Evolutionary conservation across 2,113 vertebrate species (phyloP).

Genomic region (Lipophrys pholis): DNA sequence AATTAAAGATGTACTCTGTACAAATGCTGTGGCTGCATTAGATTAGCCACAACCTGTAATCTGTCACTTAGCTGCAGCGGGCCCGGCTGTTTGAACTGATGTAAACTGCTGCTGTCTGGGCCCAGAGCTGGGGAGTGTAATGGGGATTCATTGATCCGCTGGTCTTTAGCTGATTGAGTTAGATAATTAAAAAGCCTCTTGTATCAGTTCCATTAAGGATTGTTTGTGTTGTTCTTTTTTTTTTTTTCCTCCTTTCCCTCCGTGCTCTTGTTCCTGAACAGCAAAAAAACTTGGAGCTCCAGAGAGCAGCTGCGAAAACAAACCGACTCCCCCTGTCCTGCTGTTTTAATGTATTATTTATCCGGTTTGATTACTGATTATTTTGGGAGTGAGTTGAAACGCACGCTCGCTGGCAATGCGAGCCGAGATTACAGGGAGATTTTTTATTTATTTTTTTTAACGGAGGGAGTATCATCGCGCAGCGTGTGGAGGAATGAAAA

Average conservation of each 20-base stretch:
- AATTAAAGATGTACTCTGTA: slow-evolving; percentile 83
- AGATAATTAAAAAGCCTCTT: slow-evolving; percentile 89
- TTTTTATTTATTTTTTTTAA: neutral
- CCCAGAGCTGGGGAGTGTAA: slow-evolving; percentile 77
- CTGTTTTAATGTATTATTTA: slow-evolving; percentile 36
- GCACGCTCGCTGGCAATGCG: slow-evolving; percentile 4
- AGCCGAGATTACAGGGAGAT: slow-evolving; percentile 21
- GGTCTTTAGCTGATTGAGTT: slow-evolving; percentile 86
- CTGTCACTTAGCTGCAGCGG: slow-evolving; percentile 81
- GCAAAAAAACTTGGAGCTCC: slow-evolving; percentile 53
- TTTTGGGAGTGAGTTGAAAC: slow-evolving; percentile 14
- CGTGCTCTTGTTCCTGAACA: slow-evolving; percentile 68
- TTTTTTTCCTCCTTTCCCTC: slow-evolving; percentile 3
- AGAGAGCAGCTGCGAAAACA: slow-evolving; percentile 47
- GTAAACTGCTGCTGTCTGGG: slow-evolving; percentile 77
- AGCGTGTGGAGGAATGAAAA: slow-evolving; percentile 34
- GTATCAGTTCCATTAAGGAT: slow-evolving; percentile 86
- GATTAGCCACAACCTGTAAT: slow-evolving; percentile 84
- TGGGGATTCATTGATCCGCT: slow-evolving; percentile 86
- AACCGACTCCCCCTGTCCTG: neutral
- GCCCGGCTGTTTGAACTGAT: slow-evolving; percentile 77
- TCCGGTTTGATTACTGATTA: slow-evolving; percentile 13
- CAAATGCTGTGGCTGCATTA: slow-evolving; percentile 78
- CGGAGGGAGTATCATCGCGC: neutral
- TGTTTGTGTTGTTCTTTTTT: slow-evolving; percentile 81